Base-by-base conservation (phyloP, 2,888 invertebrate species). In the Lumbricus terrestris region DNA sequence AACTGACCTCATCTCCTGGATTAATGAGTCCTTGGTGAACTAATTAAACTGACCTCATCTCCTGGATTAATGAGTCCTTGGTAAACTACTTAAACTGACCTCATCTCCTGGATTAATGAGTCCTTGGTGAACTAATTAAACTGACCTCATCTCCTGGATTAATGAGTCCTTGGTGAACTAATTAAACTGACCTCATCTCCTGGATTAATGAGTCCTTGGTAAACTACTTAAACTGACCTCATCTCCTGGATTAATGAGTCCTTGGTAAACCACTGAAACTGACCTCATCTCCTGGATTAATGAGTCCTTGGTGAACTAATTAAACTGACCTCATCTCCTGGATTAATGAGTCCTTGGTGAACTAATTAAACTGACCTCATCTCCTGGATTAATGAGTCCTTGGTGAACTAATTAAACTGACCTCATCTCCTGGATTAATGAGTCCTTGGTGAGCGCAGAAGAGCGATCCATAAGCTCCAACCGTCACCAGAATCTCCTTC, bases 381-480 rank as follows among this genome's bases (percentile, higher is more conserved):
- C 96, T 33, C 96, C 98, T 1, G 96, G 96, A 93, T 97, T 97
- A 18, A 99, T 96, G 94, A 98, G 97, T 15, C n/a, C n/a, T n/a
- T n/a, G n/a, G n/a, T n/a, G n/a, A n/a, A 40, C 8, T 15, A n/a
- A n/a, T 29, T n/a, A 69, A 37, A 91, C 92, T 92, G 90, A 96
- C 96, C 94, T 96, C 96, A 93, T 96, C 96, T 33, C 96, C 98
- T 1, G 96, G 96, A 93, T 97, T 97, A 18, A 99, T 96, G 94
- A 98, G 97, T 15, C 98, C 97, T 94, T 97, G 96, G 91, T 99
- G 97, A 20, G 97, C 95, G 89, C 97, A 97, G 95, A 97, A 99
- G 0, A 99, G 95, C 0, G 98, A 97, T 94, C 98, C 98, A 94
- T 99, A 99, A 2, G 99, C 99, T 15, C 99, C 99, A 82, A 96